Evolutionary conservation across 2,113 vertebrate genomes (phyloP).

Genomic region (Pedionomus torquatus): DNA sequence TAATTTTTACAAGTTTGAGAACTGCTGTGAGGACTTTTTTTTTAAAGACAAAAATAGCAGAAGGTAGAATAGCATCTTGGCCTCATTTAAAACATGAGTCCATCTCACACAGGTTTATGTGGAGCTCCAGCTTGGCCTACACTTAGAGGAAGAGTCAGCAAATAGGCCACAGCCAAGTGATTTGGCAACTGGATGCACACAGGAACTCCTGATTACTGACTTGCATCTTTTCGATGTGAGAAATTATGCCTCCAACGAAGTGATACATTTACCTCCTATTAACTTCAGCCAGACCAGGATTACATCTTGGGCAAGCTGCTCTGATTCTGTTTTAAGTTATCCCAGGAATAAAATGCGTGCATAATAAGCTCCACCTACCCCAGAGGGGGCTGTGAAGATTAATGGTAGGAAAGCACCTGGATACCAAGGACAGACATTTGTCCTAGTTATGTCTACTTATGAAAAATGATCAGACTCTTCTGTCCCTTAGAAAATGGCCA

Average conservation of each 20-base stretch:
- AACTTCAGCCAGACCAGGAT: background rate
- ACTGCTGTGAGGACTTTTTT: background rate
- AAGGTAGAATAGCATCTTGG: background rate
- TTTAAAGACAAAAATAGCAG: background rate
- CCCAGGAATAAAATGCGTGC: background rate
- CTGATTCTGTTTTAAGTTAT: background rate
- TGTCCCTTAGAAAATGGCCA: background rate
- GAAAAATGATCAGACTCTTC: slow-evolving; percentile 17
- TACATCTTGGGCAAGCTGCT: background rate
- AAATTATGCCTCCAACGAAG: background rate
- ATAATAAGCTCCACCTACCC: background rate
- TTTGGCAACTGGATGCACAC: background rate
- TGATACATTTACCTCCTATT: background rate
- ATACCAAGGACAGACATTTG: slow-evolving; percentile 34
- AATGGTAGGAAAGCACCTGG: slow-evolving; percentile 12
- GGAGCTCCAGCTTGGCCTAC: background rate
- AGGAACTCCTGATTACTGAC: background rate
- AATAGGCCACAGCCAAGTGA: background rate
- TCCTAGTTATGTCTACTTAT: background rate
- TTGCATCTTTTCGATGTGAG: background rate
- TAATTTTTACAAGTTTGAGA: background rate
- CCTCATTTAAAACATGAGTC: background rate
- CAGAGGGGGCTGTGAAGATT: slow-evolving; percentile 29
- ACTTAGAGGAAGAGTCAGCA: background rate
- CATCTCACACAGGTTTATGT: background rate